Percentiles rank a stretch among this genome's conserved stretches.
Conservation (phyloP, 2,888 invertebrate genomes). For the Stenoptilia bipunctidactyla region DNA sequence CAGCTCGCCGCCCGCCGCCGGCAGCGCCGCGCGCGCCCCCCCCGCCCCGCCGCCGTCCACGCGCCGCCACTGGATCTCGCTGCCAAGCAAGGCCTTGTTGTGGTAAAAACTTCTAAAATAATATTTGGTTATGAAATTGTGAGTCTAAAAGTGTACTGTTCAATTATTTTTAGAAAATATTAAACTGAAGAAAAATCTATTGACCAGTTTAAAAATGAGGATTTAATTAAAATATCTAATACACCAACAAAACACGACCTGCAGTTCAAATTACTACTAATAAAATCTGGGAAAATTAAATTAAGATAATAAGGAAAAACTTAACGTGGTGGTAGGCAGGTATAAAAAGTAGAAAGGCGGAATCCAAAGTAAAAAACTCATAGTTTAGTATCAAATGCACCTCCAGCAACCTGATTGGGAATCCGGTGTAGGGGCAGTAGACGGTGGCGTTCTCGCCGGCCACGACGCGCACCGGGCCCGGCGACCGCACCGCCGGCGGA, state of each 20-base stretch:
- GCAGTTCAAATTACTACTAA: constrained; percentile 1
- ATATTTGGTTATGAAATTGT: too few species aligned
- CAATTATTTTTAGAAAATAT: too few species aligned
- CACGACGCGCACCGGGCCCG: constrained; percentile 82
- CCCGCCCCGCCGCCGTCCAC: constrained; percentile 39
- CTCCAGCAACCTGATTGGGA: constrained; percentile 80
- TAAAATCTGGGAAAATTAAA: too few species aligned
- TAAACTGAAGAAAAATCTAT: too few species aligned
- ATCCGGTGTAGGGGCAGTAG: constrained; percentile 88
- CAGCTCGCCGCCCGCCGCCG: constrained; percentile 40
- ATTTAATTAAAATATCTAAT: too few species aligned
- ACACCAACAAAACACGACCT: too few species aligned
- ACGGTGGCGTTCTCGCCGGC: constrained; percentile 83
- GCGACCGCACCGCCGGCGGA: constrained; percentile 78
- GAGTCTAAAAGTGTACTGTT: too few species aligned
- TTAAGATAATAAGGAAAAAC: too few species aligned
- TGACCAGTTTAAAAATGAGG: too few species aligned
- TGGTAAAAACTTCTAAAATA: too few species aligned
- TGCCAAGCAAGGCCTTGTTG: too few species aligned
- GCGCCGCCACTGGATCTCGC: constrained; percentile 58
- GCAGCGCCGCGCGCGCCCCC: constrained; percentile 31
- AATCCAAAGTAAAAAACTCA: constrained; percentile 51
- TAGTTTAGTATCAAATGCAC: constrained; percentile 69
- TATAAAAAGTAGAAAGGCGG: constrained; percentile 15
- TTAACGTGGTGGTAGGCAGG: background rate